These are phyloP conservation scores for Archilochus colubris DNA, from an alignment of 2,113 vertebrate species.

Conservation along the genomic window DNA sequence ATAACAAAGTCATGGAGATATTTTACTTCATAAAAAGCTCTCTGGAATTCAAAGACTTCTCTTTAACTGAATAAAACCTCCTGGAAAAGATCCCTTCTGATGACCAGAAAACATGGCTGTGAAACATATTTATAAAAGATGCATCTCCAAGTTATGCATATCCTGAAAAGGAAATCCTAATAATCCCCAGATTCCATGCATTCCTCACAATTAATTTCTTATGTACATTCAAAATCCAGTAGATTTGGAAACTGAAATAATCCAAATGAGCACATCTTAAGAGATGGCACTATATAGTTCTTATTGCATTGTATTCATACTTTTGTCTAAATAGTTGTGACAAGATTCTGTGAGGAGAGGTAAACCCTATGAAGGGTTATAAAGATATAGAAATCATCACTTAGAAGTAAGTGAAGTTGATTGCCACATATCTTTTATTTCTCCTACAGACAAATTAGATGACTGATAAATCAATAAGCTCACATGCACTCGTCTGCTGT, in stretches of 20 bases:
- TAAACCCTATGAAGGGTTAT: not conserved
- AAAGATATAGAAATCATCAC: not conserved
- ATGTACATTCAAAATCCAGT: not conserved
- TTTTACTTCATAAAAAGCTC: not conserved
- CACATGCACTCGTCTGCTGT: not conserved
- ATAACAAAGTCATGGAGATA: not conserved
- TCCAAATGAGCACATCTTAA: not conserved
- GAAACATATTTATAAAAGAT: not conserved
- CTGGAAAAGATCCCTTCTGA: not conserved
- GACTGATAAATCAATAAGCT: not conserved
- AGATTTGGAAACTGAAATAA: not conserved
- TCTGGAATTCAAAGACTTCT: not conserved
- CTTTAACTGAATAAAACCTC: not conserved
- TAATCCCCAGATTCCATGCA: not conserved
- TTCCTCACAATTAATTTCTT: not conserved
- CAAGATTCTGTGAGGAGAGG: not conserved
- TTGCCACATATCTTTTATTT: not conserved
- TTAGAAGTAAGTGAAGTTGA: not conserved
- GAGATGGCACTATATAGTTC: not conserved
- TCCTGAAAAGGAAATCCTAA: not conserved
- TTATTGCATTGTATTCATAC: not conserved
- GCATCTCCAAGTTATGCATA: not conserved
- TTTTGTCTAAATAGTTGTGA: not conserved
- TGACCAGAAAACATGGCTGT: not conserved
- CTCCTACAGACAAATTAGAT: rapidly evolving